These are phyloP conservation scores for Psittacula echo DNA, from an alignment of 2,797 vertebrate genomes.

Conservation along the genomic window DNA sequence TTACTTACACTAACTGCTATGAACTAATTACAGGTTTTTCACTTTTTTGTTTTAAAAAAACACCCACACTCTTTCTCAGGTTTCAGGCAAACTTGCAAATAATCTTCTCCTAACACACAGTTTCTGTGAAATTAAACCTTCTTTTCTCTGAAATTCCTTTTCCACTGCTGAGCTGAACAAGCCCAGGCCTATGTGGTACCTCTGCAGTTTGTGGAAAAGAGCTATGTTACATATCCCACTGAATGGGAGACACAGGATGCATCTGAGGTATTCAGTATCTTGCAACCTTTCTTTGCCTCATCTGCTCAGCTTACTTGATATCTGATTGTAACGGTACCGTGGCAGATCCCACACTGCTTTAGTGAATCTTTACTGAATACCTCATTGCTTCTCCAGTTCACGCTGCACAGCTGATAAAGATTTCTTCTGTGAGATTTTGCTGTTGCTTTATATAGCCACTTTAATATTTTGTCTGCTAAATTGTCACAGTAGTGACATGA, in stretches of 20 bases:
- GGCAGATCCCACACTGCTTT: neutral
- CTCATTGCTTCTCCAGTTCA: neutral
- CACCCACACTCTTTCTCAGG: neutral
- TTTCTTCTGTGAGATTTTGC: neutral
- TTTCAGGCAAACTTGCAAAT: slow-evolving; percentile 2
- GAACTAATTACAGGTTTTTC: slow-evolving; percentile 61
- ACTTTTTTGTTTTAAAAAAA: slow-evolving; percentile 23
- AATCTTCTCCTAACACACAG: neutral
- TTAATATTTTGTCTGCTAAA: neutral
- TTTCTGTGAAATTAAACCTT: neutral
- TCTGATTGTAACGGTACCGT: neutral
- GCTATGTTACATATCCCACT: neutral
- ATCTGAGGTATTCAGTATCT: neutral
- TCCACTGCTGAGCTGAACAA: neutral
- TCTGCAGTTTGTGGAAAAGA: neutral
- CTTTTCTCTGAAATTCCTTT: neutral
- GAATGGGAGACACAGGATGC: neutral
- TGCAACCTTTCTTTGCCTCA: neutral
- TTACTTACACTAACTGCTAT: slow-evolving; percentile 55
- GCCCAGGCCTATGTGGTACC: neutral
- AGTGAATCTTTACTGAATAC: neutral
- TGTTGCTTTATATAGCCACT: neutral
- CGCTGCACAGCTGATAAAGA: neutral
- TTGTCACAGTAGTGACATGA: neutral
- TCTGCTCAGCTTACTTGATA: neutral